These are phyloP conservation scores for Jaculus jaculus DNA, from an alignment of 2,113 vertebrate species.

Conservation along the genomic window DNA sequence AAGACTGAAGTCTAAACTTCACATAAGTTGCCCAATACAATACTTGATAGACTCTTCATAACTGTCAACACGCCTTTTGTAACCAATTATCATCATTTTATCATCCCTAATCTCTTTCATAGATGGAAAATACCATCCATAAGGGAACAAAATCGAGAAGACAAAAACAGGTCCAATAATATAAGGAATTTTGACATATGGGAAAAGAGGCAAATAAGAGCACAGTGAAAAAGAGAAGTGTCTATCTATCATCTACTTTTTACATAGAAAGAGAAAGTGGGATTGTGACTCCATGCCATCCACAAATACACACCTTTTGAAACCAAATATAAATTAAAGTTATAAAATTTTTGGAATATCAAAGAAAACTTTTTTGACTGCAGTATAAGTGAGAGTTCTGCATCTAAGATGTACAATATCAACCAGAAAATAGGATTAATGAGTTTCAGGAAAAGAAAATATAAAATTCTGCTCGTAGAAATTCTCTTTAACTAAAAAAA, in stretches of 20 bases:
- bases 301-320: not conserved
- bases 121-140: not conserved
- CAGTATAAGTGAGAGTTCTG: slow-evolving; percentile 16
- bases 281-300: not conserved
- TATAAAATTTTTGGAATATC: not conserved
- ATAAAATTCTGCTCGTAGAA: not conserved
- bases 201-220: not conserved
- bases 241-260: not conserved
- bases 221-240: not conserved
- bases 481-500: not conserved
- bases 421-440: not conserved
- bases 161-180: not conserved
- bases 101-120: not conserved
- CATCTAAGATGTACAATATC: not conserved
- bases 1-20: slow-evolving; percentile 30
- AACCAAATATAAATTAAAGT: not conserved
- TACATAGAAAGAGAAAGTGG: not conserved
- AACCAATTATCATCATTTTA: not conserved
- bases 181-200: not conserved
- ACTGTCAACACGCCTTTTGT: not conserved
- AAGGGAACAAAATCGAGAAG: not conserved
- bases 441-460: slow-evolving; percentile 3
- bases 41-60: not conserved
- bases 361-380: not conserved
- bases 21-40: not conserved